Conservation (phyloP, 2,888 invertebrate species). For the Lamellibrachia satsuma region DNA sequence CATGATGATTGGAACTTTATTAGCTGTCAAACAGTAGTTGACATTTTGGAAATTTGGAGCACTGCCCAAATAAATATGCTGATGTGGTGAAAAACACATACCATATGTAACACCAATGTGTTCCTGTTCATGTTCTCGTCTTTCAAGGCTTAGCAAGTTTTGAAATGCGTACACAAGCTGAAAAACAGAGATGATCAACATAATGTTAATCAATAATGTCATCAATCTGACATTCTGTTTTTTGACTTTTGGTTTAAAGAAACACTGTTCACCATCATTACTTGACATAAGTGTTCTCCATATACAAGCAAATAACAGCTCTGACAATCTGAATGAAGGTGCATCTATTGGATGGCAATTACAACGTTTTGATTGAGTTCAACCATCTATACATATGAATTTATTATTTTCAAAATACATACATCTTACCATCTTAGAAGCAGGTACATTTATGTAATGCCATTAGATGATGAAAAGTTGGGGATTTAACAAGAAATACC, state of each 20-base stretch:
- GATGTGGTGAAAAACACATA: conserved; percentile 32
- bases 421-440: no score
- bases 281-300: no score
- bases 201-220: not conserved
- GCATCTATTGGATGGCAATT: no score
- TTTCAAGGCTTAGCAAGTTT: conserved; percentile 47
- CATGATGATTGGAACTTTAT: not conserved
- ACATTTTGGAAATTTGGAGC: not conserved
- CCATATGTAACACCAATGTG: conserved; percentile 48
- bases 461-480: no score
- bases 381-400: no score
- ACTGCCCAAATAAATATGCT: not conserved
- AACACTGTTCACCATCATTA: not conserved
- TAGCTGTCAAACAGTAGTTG: not conserved
- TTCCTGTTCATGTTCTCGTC: conserved; percentile 47
- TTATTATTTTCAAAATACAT: no score
- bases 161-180: conserved; percentile 73
- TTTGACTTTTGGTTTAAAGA: not conserved
- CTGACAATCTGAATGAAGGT: no score
- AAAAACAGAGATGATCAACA: conserved; percentile 52
- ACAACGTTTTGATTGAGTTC: no score
- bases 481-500: no score
- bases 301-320: no score
- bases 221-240: not conserved
- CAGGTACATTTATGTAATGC: no score